Evolutionary conservation across 1,140 invertebrate species (phyloP), one percentile per base, ranked within the genome.

Genomic region (Parapsyche elsis): DNA sequence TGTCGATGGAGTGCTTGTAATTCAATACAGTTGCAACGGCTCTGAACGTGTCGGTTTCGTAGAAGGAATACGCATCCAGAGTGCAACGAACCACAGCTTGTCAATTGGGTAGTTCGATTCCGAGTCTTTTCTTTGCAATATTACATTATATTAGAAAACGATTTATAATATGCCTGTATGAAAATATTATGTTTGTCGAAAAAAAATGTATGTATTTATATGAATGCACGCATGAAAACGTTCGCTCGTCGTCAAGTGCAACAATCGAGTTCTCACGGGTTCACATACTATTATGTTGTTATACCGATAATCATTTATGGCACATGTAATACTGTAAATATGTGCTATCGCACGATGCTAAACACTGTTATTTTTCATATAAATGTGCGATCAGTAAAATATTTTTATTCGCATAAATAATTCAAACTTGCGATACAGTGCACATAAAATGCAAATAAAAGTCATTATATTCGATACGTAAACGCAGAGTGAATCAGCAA

Each of bases 1-100:
- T 77, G 53, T 61, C 59, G 53, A 53, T 53, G 49, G 49, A 16
- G 71, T 53, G 46, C 71, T 64, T 64, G 75, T 77, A 77, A 77
- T 77, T 64, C 59, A 77, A 77, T 77, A 77, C 75, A n/a, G n/a
- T 21, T 26, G 73, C 70, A 45, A 23, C 49, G 73, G 12, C 16
- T 30, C 24, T 75, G 7, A 38, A 30, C 71, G 21, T 73, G 71
- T 73, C 71, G 30, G 24, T 73, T 67, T 73, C 71, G 71, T 49
- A 46, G 71, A 73, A 73, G 38, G 26, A 24, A 38, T 67, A 38
- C 67, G 67, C 67, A 67, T 67, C 61, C 67, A 26, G 67, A 12
- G 38, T 71, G 24, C 67, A 67, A 21, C 21, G 49, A 21, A 26
- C 61, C 61, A 19, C 5, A 21, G 21, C 19, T 57, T 57, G 61